Base-by-base conservation (phyloP, 2,888 invertebrate genomes). In the Drosophila lutescens region DNA sequence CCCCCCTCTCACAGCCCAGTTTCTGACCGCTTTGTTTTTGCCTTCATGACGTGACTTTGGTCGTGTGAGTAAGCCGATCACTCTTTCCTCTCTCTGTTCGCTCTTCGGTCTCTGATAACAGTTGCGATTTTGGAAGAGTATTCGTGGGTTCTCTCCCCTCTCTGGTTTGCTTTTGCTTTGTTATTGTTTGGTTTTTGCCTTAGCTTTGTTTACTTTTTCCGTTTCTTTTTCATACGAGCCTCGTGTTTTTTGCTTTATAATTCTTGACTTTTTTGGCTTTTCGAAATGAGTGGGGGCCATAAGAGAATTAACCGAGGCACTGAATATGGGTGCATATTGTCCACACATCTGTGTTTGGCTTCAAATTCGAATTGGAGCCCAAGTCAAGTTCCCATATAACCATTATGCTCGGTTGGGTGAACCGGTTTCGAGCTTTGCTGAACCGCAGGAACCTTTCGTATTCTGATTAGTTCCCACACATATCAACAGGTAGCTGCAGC, bases 401-500 rank as follows among this genome's bases (percentile, higher is more conserved):
- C 55, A 55, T 26, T 30, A 30, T 32, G 55, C 15, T 44, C 13
- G 32, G 32, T 23, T 47, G 49, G 34, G 49, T 47, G 41, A 58
- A 70, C 50, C 40, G 46, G 58, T 58, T 71, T 58, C n/a, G 30
- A 36, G 59, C 23, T 58, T 44, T 56, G 43, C 50, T 26, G 30
- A 32, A 32, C 47, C 38, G 17, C n/a, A 58, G 57, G 57, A 59
- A 63, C 62, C 62, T 40, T 32, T 63, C 40, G 47, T 49, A 57
- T 43, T 59, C 59, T 49, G 62, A 55, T 62, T 66, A 66, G 38
- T 80, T 76, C 83, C 61, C 63, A 88, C 70, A 72, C 72, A 67
- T 74, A 85, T 87, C 88, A 82, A 82, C 88, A 82, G 86, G 83
- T 88, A 79, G 51, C 51, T 62, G 49, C 54, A 55, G 36, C 57